A percentile compares a stretch with the other conserved stretches of the same genome.
Conservation (phyloP, 2,888 invertebrate genomes). For the Himalopsyche tibetana region DNA sequence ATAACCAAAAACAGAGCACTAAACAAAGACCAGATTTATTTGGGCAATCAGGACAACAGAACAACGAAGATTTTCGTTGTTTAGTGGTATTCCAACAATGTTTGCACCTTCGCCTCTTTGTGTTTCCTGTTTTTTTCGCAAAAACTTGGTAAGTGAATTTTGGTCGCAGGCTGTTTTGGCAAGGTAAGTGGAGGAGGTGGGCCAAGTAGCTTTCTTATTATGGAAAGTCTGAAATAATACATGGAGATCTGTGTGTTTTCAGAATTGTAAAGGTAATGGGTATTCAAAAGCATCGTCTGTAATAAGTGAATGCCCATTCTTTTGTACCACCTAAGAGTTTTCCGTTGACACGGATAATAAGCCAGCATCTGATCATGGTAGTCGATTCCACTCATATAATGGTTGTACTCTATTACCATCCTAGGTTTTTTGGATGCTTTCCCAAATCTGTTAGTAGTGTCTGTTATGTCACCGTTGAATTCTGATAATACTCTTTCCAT, state of each 20-base stretch:
- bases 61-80: too few species aligned
- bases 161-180: too few species aligned
- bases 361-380: slow-evolving; percentile 66
- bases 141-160: too few species aligned
- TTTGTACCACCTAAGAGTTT: slow-evolving; percentile 66
- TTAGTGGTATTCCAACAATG: too few species aligned
- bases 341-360: slow-evolving; percentile 65
- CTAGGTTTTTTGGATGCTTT: not conserved
- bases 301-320: slow-evolving; percentile 65
- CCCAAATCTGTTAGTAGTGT: not conserved
- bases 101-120: too few species aligned
- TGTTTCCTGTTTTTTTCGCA: too few species aligned
- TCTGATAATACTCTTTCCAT: too few species aligned
- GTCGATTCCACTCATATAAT: slow-evolving; percentile 63
- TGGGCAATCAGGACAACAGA: not conserved
- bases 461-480: too few species aligned
- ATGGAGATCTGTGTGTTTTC: too few species aligned
- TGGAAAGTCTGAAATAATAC: too few species aligned
- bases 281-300: slow-evolving; percentile 54
- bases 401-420: slow-evolving; percentile 44
- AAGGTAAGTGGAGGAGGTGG: too few species aligned
- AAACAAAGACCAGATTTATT: not conserved
- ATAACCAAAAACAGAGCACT: not conserved
- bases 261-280: not conserved
- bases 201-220: too few species aligned